Conservation (phyloP, 2,113 vertebrate species). For the Suncus etruscus region DNA sequence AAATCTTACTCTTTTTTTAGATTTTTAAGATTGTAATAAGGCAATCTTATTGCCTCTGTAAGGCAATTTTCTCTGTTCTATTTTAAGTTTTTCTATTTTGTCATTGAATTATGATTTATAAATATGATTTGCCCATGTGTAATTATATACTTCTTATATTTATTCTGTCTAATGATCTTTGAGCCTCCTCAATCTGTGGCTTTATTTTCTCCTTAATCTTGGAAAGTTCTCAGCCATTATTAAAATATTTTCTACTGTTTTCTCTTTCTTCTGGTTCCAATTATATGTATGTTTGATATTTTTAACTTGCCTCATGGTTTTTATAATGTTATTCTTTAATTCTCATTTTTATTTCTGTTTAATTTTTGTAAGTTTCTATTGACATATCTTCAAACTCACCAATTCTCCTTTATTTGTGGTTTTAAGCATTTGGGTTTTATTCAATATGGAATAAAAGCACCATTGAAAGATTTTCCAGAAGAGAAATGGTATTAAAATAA, state of each 20-base stretch:
- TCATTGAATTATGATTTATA: background rate
- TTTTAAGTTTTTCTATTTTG: background rate
- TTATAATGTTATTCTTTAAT: background rate
- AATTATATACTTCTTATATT: background rate
- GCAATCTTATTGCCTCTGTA: no score
- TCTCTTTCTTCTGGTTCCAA: background rate
- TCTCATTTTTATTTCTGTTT: background rate
- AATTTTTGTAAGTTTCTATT: background rate
- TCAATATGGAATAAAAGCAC: no score
- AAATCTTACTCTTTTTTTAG: no score
- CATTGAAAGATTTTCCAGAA: no score
- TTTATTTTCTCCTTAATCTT: slow-evolving; percentile 13
- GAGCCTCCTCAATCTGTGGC: background rate
- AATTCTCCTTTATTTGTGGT: no score
- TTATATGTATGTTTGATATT: background rate
- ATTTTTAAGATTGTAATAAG: no score
- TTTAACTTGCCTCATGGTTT: background rate
- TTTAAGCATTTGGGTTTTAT: no score
- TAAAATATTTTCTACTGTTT: background rate
- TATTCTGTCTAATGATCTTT: background rate
- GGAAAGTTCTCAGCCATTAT: background rate
- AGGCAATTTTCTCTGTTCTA: background rate
- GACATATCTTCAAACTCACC: background rate
- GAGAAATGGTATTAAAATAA: no score
- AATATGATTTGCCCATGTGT: background rate